These are phyloP conservation scores for Venusia cambrica DNA, from an alignment of 2,888 invertebrate genomes.

Conservation along the genomic window DNA sequence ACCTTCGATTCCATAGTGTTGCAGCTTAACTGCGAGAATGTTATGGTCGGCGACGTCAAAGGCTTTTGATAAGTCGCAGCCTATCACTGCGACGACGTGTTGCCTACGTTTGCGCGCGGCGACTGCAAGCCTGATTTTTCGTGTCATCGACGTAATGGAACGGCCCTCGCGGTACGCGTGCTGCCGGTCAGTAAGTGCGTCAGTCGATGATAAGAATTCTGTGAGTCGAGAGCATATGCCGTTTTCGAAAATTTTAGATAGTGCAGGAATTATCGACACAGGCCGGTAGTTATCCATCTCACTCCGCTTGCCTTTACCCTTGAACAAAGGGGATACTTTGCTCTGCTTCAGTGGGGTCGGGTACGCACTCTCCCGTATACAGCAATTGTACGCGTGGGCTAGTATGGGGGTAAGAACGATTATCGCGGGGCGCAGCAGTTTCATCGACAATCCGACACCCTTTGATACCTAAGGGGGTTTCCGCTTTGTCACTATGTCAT, in stretches of 20 bases:
- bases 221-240: slow-evolving; percentile 6
- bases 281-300: slow-evolving; percentile 13
- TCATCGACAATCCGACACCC: slow-evolving; percentile 9
- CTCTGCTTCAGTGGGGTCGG: slow-evolving; percentile 3
- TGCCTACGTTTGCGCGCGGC: slow-evolving; percentile 1
- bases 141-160: slow-evolving; percentile 9
- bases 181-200: slow-evolving; percentile 1
- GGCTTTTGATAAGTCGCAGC: slow-evolving; percentile 11
- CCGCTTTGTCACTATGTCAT: slow-evolving; percentile 1
- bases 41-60: slow-evolving; percentile 7
- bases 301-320: slow-evolving; percentile 13
- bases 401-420: neutral
- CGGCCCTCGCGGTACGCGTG: too few species aligned
- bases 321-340: slow-evolving; percentile 10
- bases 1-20: slow-evolving; percentile 4
- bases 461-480: slow-evolving; percentile 9
- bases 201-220: neutral
- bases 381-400: slow-evolving; percentile 2
- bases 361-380: slow-evolving; percentile 4
- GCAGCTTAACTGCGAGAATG: slow-evolving; percentile 1
- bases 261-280: slow-evolving; percentile 12
- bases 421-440: slow-evolving; percentile 1
- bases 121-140: slow-evolving; percentile 1
- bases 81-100: slow-evolving; percentile 3
- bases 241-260: slow-evolving; percentile 15